Conservation (phyloP, 2,113 vertebrate species). For the Aspiorhynchus laticeps region DNA sequence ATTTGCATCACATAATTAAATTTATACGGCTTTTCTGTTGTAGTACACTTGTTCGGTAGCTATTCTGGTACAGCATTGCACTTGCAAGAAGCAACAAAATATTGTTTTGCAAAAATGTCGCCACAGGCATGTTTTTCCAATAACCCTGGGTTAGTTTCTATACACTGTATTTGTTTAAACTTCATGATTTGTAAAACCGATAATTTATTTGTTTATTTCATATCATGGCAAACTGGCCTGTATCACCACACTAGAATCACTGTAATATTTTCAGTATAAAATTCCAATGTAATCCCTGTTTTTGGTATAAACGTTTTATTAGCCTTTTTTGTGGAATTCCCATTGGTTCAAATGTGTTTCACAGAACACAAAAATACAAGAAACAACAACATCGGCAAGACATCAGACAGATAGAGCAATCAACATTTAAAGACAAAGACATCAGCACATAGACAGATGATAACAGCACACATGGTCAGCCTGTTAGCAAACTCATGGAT, state of each 20-base stretch:
- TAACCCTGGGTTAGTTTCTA: neutral
- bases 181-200: neutral
- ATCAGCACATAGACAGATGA: constrained; percentile 41
- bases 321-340: constrained; percentile 85
- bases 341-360: constrained; percentile 65
- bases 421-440: constrained; percentile 53
- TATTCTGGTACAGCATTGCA: neutral
- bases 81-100: neutral
- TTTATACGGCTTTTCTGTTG: neutral
- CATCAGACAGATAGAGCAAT: constrained; percentile 19
- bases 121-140: neutral
- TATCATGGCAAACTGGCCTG: neutral
- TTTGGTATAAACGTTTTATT: constrained; percentile 10
- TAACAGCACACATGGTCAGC: constrained; percentile 73
- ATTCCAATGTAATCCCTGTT: neutral
- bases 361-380: constrained; percentile 83
- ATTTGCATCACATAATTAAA: neutral
- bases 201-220: neutral
- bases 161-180: neutral
- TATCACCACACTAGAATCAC: neutral
- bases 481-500: constrained; percentile 77
- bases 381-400: constrained; percentile 48
- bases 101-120: neutral
- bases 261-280: neutral
- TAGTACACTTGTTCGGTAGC: neutral